Base-by-base conservation (phyloP, 1,140 invertebrate genomes). In the Macrotrachela quadricornifera region DNA sequence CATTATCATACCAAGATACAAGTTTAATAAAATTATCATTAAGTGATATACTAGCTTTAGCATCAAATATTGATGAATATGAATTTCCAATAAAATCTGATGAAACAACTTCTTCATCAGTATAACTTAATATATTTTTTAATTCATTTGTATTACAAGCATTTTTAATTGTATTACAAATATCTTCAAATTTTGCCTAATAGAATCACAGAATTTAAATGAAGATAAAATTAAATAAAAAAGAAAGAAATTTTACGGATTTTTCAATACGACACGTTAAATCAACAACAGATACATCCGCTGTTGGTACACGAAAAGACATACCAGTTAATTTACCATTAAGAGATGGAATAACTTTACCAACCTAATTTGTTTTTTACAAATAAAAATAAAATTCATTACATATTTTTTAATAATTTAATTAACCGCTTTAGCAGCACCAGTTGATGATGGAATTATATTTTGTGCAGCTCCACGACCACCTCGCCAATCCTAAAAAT, bases 281-380 rank as follows among this genome's bases (percentile, higher is more conserved):
- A 70, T 96, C 91, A n/a, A 97, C 88, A 10, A 96, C 87, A 1
- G 91, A 96, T 0, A 95, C 91, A 72, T 96, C 86, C 38, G 85
- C 77, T 21, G 82, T 79, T 10, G 92, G 92, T 0, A 97, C 90
- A 67, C 92, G 80, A 80, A 99, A 95, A 46, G 91, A 88, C 90
- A 96, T 97, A 56, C 91, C 91, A 55, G 90, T 94, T 36, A 96
- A 72, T 57, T 71, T 71, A 10, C 69, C 68, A 54, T 68, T 70
- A 41, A 69, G 57, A 30, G 60, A 60, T n/a, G 68, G 70, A 45
- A 71, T 71, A 18, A 70, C 69, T 59, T 69, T 61, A 9, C 58
- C 63, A 6, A 97, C 21, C 21, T 30, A 30, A 30, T n/a, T n/a
- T n/a, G n/a, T n/a, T 4, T 30, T 30, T 30, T 4, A 30, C 3